Base-by-base conservation (phyloP, 2,113 vertebrate genomes). In the Smithornis capensis region DNA sequence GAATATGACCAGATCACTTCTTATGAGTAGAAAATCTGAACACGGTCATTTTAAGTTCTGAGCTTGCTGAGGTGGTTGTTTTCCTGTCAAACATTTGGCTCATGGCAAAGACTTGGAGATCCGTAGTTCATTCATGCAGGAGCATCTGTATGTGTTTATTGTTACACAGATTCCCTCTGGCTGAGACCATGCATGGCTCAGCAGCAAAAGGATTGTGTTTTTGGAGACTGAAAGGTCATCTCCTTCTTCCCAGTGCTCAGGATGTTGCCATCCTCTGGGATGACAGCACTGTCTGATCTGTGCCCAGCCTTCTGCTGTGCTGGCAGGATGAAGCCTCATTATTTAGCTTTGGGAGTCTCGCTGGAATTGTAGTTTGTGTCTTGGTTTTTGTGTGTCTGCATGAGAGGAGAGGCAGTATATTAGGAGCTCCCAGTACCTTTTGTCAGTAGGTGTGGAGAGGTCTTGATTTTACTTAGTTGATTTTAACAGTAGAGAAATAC, bases 171-270 rank as follows among this genome's bases (percentile, higher is more conserved):
- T 19, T 44, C 71, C 65, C 33, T 52, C 7, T 0, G 4, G 68
- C 73, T 3, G 2, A 50, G 76, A 60, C 73, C 53, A 75, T 52
- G 83, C 68, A 49, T 0, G 4, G 53, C 69, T 92, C 69, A 19
- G 40, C 47, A 89, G 87, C 29, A 35, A 25, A 56, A 71, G 18
- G 22, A 16, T 5, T 62, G 57, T 44, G 44, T 1, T 37, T 63
- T 53, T 56, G 52, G 65, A 76, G 70, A 28, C 65, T 35, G 68
- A 53, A 87, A 84, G 56, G 83, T 84, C 25, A 37, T 33, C 68
- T 88, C 40, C 50, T 69, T 1, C n/a, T 62, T 68, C 21, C 27
- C 0, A 1, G 4, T 23, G 74, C 47, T 56, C 0, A 1, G 60
- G 62, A 28, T 60, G 83, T 56, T 77, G 17, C 50, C 15, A 3